phyloP scores from a whole-genome alignment of 2,797 vertebrate species.

The Delichon dasypus region DNA sequence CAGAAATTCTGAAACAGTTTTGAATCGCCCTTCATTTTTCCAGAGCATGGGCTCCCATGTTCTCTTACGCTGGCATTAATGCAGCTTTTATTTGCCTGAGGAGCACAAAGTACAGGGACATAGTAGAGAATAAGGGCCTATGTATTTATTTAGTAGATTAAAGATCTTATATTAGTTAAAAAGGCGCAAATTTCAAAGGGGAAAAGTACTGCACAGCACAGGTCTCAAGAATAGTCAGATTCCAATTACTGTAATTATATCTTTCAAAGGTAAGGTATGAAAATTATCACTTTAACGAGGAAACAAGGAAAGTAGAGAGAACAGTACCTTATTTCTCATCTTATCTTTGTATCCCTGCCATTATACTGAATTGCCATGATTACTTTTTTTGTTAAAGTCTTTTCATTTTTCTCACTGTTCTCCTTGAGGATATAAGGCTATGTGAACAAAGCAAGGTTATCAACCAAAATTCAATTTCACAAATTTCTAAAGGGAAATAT shows the following conservation, averaged over 20 bases:
- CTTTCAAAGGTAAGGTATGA: constrained; percentile 63
- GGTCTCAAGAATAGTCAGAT: constrained; percentile 56
- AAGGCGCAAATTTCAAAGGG: constrained; percentile 55
- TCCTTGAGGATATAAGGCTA: constrained; percentile 17
- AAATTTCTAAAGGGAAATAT: constrained; percentile 47
- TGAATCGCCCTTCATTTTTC: neutral
- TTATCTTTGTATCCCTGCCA: constrained; percentile 63
- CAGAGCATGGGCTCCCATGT: neutral
- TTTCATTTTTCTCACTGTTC: constrained; percentile 47
- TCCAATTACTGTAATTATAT: constrained; percentile 75
- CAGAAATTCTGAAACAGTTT: neutral
- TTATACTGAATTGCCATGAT: constrained; percentile 61
- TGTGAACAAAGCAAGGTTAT: constrained; percentile 59
- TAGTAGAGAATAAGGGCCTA: neutral
- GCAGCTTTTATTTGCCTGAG: neutral
- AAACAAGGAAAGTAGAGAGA: constrained; percentile 35
- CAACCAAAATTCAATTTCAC: constrained; percentile 50
- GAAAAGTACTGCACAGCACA: constrained; percentile 33
- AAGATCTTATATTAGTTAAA: constrained; percentile 53
- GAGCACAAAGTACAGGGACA: neutral
- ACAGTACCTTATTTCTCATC: constrained; percentile 57
- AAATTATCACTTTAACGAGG: constrained; percentile 54
- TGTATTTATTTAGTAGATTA: constrained; percentile 43
- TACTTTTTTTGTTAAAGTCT: constrained; percentile 51
- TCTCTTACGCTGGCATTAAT: neutral